Conservation (phyloP, 1,140 invertebrate genomes). For the Drosophila seguyi region DNA sequence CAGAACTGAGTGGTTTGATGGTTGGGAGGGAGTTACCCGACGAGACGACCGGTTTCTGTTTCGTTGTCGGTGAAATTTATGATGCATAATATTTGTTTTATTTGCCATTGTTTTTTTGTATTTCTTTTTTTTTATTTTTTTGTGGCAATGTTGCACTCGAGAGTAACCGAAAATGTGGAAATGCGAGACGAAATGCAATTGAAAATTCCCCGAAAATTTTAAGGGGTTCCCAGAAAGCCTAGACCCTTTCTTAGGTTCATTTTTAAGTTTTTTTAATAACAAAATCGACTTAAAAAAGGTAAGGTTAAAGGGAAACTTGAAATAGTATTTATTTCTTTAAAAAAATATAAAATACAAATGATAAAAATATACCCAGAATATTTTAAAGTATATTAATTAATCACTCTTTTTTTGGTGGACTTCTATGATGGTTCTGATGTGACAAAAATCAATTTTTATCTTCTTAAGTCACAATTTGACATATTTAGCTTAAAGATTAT, state of each 20-base stretch:
- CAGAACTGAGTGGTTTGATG: conserved; percentile 49
- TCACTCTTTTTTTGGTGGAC: not conserved
- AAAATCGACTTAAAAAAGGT: not conserved
- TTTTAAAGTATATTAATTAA: conserved; percentile 2
- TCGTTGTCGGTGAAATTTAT: conserved; percentile 72
- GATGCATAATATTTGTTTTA: conserved; percentile 70
- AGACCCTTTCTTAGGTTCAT: not conserved
- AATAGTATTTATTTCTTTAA: not conserved
- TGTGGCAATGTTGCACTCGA: conserved; percentile 32
- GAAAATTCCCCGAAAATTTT: conserved; percentile 35
- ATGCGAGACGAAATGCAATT: conserved; percentile 26
- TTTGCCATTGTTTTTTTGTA: conserved; percentile 56
- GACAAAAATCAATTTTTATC: too few species aligned
- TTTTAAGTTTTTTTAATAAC: not conserved
- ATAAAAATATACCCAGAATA: not conserved
- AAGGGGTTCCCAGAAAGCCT: conserved; percentile 17
- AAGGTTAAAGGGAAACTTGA: not conserved
- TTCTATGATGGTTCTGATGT: conserved; percentile 18
- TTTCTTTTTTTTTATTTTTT: too few species aligned
- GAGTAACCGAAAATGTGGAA: conserved; percentile 7
- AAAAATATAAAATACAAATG: not conserved
- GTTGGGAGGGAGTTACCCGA: conserved; percentile 3
- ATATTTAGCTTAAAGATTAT: not conserved
- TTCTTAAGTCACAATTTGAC: not conserved
- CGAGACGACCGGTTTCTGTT: conserved; percentile 32